Percentiles rank a stretch among this genome's conserved stretches.
Evolutionary conservation across 2,797 vertebrate species (phyloP).

Genomic region (Pangasius sanitwongsei): DNA sequence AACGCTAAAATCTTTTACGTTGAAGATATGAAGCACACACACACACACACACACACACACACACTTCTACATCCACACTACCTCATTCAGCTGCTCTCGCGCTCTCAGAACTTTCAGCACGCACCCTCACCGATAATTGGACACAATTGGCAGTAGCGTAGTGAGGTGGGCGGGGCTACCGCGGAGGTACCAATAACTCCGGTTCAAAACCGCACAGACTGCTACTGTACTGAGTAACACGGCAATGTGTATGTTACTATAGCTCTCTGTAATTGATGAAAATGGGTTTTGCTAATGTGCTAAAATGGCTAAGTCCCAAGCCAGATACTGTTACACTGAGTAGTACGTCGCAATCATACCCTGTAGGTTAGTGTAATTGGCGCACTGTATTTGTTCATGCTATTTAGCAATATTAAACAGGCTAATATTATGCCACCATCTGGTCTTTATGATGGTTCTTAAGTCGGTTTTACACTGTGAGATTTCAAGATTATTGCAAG

Average conservation of each 20-base stretch:
- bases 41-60: neutral
- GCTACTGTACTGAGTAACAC: neutral
- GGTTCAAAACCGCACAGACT: neutral
- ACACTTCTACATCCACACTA: neutral
- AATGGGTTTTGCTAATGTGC: neutral
- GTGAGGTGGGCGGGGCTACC: conserved; percentile 46
- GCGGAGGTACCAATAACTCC: neutral
- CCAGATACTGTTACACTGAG: neutral
- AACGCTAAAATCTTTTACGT: neutral
- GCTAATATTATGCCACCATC: no score
- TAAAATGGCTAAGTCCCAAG: neutral
- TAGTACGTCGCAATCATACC: neutral
- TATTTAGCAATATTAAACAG: no score
- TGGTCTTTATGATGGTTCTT: no score
- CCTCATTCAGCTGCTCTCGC: neutral
- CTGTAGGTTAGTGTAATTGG: neutral
- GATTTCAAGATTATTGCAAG: no score
- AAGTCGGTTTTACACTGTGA: no score
- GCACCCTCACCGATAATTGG: conserved; percentile 64
- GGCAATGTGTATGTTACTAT: neutral
- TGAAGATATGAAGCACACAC: neutral
- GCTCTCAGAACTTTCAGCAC: conserved; percentile 67
- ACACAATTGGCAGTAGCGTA: neutral
- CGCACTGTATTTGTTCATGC: no score
- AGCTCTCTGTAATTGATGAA: neutral